Base-by-base conservation (phyloP, 2,797 vertebrate species). In the Bufotes viridis region DNA sequence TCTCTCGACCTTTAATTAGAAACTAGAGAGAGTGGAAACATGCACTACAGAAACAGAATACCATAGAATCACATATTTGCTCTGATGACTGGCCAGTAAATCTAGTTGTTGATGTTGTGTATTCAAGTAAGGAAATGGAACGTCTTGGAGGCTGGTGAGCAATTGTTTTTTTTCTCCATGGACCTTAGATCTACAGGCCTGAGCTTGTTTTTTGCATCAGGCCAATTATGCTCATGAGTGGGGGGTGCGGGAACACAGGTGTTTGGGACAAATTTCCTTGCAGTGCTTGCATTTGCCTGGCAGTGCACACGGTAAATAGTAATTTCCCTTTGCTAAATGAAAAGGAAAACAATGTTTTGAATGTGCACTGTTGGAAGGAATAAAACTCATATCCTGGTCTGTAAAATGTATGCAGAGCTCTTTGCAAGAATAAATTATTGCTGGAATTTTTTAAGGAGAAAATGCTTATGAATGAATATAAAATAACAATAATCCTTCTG, bases 1-100 rank as follows among this genome's bases (percentile, higher is more conserved):
- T 85, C 42, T 86, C 74, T 79, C 82, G 81, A 81, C 84, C 72
- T 88, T 84, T 82, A 87, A 87, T 87, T 81, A 90, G 81, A 76
- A 51, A 81, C 11, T 78, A 26, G 61, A 70, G 57, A 74, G 49
- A 49, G 65, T 83, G 58, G 55, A 34, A 78, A 61, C 22, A 72
- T 34, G 34, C 61, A 6, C 29, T 87, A 82, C 24, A 81, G 51
- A 72, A 57, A 15, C 51, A 5, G 72, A 53, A 55, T 74, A 85
- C 69, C n/a, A 83, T 26, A 61, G 57, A 89, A n/a, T 72, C 29
- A 22, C 85, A 81, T 34, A 81, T 82, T 29, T 84, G 58, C 79
- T 67, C 70, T 87, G 86, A 70, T 75, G 70, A 84, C 78, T 76
- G 76, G 87, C 75, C 61, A 61, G 29, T 84, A 61, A 87, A 84